A percentile compares a stretch with the other conserved stretches of the same genome.
These are phyloP conservation scores for Sepiola atlantica DNA, from an alignment of 2,888 invertebrate species.

Conservation along the genomic window DNA sequence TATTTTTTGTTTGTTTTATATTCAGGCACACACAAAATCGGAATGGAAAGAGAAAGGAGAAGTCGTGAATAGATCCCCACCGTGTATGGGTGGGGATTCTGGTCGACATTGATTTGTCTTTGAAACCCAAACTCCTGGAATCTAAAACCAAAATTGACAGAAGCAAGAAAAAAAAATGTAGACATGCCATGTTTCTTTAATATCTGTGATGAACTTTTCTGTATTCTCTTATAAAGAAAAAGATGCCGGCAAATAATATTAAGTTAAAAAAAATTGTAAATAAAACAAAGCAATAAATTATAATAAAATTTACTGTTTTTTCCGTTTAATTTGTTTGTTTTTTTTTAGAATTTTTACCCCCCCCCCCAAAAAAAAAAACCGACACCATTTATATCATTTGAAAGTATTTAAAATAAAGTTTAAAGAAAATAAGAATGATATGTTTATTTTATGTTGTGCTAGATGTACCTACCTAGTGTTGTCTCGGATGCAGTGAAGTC, in stretches of 20 bases:
- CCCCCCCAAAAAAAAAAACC: too few species aligned
- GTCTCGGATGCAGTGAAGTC: too few species aligned
- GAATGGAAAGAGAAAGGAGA: slow-evolving; percentile 69
- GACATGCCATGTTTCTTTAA: not conserved
- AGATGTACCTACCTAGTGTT: too few species aligned
- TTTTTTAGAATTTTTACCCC: too few species aligned
- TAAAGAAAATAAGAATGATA: too few species aligned
- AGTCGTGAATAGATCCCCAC: slow-evolving; percentile 65
- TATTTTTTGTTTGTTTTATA: not conserved
- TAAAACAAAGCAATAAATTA: not conserved
- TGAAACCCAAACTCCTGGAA: not conserved
- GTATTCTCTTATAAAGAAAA: not conserved
- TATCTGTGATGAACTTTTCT: not conserved
- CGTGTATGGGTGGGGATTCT: slow-evolving; percentile 68
- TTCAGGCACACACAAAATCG: slow-evolving; percentile 70
- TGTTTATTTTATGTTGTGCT: too few species aligned
- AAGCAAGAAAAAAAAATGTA: not conserved
- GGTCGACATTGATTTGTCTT: not conserved
- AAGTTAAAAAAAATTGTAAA: not conserved
- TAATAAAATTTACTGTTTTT: not conserved
- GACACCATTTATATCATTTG: too few species aligned
- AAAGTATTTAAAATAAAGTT: too few species aligned
- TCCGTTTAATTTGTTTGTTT: too few species aligned
- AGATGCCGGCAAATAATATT: not conserved
- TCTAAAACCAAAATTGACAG: not conserved